These are phyloP conservation scores for Pocillopora damicornis DNA, from an alignment of 64 coral and sea anemone species.

Conservation along the genomic window DNA sequence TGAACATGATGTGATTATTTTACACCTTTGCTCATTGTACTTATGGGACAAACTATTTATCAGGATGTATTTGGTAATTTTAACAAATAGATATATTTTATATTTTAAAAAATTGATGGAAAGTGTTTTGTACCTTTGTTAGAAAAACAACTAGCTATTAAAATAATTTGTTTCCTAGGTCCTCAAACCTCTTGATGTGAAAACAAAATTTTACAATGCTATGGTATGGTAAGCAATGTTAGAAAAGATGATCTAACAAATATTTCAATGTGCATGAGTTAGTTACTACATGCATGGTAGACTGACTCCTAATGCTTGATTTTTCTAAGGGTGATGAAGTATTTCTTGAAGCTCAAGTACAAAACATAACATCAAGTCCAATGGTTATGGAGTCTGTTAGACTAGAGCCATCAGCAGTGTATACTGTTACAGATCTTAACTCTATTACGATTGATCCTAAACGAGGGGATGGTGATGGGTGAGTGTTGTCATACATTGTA, in stretches of 20 bases:
- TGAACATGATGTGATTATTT: no score
- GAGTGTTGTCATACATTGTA: neutral
- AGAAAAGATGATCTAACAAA: no score
- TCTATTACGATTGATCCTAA: constrained; percentile 19
- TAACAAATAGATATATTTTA: no score
- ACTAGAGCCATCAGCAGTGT: constrained; percentile 81
- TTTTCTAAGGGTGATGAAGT: constrained; percentile 73
- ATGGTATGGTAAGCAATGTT: constrained; percentile 69
- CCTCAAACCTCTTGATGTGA: constrained; percentile 95
- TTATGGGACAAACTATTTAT: no score
- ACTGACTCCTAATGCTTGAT: neutral
- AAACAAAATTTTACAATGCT: constrained; percentile 97
- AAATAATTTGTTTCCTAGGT: constrained; percentile 45
- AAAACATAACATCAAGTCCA: constrained; percentile 94
- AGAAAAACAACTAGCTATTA: no score
- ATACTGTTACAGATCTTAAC: constrained; percentile 79
- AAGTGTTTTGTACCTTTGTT: no score
- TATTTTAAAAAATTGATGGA: no score
- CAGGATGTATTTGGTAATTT: no score
- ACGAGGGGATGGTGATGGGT: neutral
- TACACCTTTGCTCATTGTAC: no score
- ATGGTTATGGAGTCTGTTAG: constrained; percentile 94
- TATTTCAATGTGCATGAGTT: no score
- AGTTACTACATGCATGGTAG: no score
- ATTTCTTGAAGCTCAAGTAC: constrained; percentile 94